Evolutionary conservation across 1,140 invertebrate genomes (phyloP), one percentile per base, ranked within the genome.

Genomic region (Oryzaephilus surinamensis): DNA sequence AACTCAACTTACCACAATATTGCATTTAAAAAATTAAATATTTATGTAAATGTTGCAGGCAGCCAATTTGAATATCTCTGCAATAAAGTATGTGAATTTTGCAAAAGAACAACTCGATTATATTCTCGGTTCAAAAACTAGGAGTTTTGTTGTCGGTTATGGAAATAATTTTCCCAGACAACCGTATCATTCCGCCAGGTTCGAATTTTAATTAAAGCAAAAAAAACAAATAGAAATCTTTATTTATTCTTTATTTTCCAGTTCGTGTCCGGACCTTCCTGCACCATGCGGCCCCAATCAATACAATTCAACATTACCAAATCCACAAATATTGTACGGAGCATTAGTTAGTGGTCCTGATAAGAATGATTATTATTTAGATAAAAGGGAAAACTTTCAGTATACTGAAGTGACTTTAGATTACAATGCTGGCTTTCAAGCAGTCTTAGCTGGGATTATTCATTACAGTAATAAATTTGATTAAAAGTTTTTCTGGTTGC

Each of bases 81-180:
- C 12, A 57, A 0, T 39, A 60, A 19, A 56, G 58, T 73, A 76
- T 52, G 47, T 66, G 13, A 50, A 64, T 35, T 77, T 77, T 54
- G 77, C 76, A 6, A 64, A 66, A 46, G 52, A 67, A 43, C 77
- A 80, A 57, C 72, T 80, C 27, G 54, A 73, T 45, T 80, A 79
- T 52, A 72, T 74, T 39, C 59, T 81, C 0, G 77, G 77, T 1
- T 64, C 70, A 38, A 44, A 58, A 40, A 76, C 76, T 2, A 62
- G 69, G 28, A 79, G 76, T 51, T 81, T 65, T 50, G 72, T 80
- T 1, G 69, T 79, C 13, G 77, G 77, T 5, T 79, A 69, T 51
- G 78, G 76, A 1, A 52, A 59, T 21, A 71, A 77, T 56, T 69
- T 69, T 29, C 76, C 77, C 0, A 55, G 45, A 19, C 61, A 69